phyloP scores from a whole-genome alignment of 2,113 vertebrate genomes.

The Cranoglanis bouderius region DNA sequence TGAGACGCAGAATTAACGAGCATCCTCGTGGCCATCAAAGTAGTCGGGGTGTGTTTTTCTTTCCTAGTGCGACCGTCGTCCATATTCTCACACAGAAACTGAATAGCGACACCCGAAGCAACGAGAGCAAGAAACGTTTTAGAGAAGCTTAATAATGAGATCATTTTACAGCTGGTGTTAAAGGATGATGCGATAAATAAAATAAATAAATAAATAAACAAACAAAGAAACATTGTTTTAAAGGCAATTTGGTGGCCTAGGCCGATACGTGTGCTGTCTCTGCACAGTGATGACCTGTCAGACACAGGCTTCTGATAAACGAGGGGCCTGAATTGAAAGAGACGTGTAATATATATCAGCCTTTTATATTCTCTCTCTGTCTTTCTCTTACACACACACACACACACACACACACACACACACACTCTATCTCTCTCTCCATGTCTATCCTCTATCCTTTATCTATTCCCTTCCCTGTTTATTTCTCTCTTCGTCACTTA shows the following conservation, averaged over 20 bases:
- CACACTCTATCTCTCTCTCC: slow-evolving; percentile 29
- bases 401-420: slow-evolving; percentile 44
- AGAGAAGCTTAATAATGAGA: slow-evolving; percentile 72
- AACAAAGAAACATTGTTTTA: slow-evolving; percentile 69
- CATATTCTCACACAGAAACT: slow-evolving; percentile 39
- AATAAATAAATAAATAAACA: slow-evolving; percentile 32
- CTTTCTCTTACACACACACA: slow-evolving; percentile 35
- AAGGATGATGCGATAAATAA: not conserved
- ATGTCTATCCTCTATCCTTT: slow-evolving; percentile 17
- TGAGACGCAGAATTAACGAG: slow-evolving; percentile 14
- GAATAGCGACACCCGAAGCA: slow-evolving; percentile 43
- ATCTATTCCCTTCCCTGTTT: slow-evolving; percentile 14
- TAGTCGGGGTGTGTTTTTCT: slow-evolving; percentile 46
- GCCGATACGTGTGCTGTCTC: slow-evolving; percentile 62
- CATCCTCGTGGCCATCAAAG: not conserved
- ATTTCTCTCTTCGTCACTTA: slow-evolving; percentile 26
- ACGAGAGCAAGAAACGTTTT: not conserved
- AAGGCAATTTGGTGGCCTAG: slow-evolving; percentile 69
- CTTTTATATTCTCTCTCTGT: slow-evolving; percentile 65
- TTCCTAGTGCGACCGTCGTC: slow-evolving; percentile 63
- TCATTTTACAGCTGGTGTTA: slow-evolving; percentile 69
- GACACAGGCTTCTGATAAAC: slow-evolving; percentile 71
- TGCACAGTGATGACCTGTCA: slow-evolving; percentile 76
- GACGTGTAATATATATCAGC: slow-evolving; percentile 80
- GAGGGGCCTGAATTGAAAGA: slow-evolving; percentile 74